A percentile compares a stretch with the other conserved stretches of the same genome.
Conservation (phyloP, 2,113 vertebrate genomes). For the Ammodramus savannarum region DNA sequence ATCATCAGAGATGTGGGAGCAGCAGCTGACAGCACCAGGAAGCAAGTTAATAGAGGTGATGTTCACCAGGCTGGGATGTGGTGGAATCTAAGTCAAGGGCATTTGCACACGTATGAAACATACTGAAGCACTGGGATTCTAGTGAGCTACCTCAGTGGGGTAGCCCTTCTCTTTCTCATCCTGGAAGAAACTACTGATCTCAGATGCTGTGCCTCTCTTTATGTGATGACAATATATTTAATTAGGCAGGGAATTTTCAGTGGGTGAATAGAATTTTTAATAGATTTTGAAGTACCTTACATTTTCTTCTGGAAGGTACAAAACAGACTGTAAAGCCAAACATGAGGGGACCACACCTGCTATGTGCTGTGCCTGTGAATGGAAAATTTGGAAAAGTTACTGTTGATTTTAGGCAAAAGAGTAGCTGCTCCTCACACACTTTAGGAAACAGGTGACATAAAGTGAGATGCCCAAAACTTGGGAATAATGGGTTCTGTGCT, state of each 20-base stretch:
- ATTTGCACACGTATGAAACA: neutral
- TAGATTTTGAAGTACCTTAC: neutral
- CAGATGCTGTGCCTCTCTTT: neutral
- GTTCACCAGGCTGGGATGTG: neutral
- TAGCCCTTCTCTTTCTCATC: neutral
- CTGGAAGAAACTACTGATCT: neutral
- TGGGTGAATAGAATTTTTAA: neutral
- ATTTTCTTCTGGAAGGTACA: neutral
- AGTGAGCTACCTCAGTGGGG: neutral
- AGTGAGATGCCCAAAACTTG: neutral
- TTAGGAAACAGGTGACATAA: neutral
- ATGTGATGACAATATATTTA: neutral
- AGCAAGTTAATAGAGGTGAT: neutral
- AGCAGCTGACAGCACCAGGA: neutral
- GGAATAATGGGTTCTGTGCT: neutral
- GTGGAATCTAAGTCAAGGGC: neutral
- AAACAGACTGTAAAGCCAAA: neutral
- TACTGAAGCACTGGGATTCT: neutral
- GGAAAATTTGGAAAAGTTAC: neutral
- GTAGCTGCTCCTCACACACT: neutral
- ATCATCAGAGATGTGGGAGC: neutral
- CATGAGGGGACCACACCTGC: neutral
- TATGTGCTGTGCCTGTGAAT: fast-evolving
- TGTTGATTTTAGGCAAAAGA: neutral
- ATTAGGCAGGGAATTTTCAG: neutral